Conservation (phyloP, 2,113 vertebrate genomes). For the Merops nubicus region DNA sequence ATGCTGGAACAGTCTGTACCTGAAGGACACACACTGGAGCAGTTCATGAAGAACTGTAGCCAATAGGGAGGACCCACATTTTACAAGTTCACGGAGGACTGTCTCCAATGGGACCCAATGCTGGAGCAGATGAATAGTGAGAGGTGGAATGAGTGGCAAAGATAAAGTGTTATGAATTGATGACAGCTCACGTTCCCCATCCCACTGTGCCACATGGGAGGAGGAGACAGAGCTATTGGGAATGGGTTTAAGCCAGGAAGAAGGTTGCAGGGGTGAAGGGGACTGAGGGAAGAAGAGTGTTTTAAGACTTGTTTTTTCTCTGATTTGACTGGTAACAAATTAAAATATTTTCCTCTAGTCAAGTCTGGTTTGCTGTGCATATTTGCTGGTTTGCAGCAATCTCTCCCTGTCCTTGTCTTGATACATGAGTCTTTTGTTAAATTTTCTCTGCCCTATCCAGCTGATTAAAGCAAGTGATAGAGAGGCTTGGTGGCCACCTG, state of each 20-base stretch:
- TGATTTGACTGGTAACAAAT: not conserved
- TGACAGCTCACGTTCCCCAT: rapidly evolving
- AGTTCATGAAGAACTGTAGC: no score
- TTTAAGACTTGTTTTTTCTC: not conserved
- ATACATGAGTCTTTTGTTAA: rapidly evolving
- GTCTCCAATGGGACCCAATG: no score
- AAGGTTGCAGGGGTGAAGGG: no score
- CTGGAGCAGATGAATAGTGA: no score
- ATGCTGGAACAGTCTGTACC: not conserved
- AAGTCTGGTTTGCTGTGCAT: no score
- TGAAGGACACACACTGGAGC: not conserved
- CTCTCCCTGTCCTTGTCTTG: not conserved
- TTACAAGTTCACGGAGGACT: no score
- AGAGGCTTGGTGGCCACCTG: not conserved
- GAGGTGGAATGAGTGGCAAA: no score
- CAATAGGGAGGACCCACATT: no score
- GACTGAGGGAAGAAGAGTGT: rapidly evolving
- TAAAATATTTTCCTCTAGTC: no score
- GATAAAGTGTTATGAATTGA: not conserved
- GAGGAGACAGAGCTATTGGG: not conserved
- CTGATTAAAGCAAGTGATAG: not conserved
- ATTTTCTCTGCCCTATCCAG: not conserved
- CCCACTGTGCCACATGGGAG: rapidly evolving
- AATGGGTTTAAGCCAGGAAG: not conserved
- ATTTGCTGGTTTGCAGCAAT: no score